Evolutionary conservation across 2,888 invertebrate genomes (phyloP), one percentile per base, ranked within the genome.

Genomic region (Heliconius sara): DNA sequence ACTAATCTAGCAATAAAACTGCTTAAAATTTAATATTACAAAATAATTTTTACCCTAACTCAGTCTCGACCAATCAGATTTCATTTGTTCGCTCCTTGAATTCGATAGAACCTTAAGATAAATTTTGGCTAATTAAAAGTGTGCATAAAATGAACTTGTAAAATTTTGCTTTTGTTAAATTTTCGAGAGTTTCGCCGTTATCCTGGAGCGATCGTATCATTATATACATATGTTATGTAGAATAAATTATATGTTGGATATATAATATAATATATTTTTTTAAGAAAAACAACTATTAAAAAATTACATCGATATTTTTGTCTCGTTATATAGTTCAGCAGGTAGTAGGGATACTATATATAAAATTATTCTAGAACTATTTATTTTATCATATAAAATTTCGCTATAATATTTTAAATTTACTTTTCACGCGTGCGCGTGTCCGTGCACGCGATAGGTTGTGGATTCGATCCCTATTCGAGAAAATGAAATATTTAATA

Each of bases 81-180:
- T 16, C 71, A 67, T 73, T 47, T 66, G 57, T 78, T 73, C 27
- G 43, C 70, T 70, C 70, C 71, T 66, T 66, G 47, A 78, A 73
- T 27, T 70, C 25, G 43, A 47, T 70, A 63, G 52, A 73, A 52
- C 39, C 39, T 66, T 39, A 22, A 73, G 52, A 73, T 60, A 60
- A 73, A 66, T 73, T 70, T 60, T 60, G 60, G 39, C 70, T 39
- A n/a, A n/a, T n/a, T n/a, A 25, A 30, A 73, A 73, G 66, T 78
- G 72, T 66, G 73, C 66, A 71, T 65, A 34, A 73, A 78, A 78
- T 72, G 66, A 52, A 73, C 30, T 73, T 72, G 52, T 39, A 67
- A 57, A 73, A 66, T 57, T 72, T 71, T 52, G n/a, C 72, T 67
- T 78, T 73, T 65, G 66, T 39, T 57, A 34, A 66, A 78, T 66